A percentile compares a stretch with the other conserved stretches of the same genome.
Evolutionary conservation across 1,140 invertebrate species (phyloP).

Genomic region (Drosophila baimaii): DNA sequence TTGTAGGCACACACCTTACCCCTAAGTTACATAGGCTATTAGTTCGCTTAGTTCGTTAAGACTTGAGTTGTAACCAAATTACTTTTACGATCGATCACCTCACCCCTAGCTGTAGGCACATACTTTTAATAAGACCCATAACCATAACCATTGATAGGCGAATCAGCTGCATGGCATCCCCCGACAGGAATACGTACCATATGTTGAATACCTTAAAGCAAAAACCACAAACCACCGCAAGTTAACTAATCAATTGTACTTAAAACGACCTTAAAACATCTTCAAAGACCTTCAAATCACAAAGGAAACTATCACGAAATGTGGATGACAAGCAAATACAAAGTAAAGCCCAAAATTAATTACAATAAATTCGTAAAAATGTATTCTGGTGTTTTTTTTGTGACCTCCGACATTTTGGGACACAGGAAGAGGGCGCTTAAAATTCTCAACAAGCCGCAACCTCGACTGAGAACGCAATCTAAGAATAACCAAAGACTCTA

Average conservation of each 20-base stretch:
- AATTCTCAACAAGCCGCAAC: no score
- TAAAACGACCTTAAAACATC: slow-evolving; percentile 39
- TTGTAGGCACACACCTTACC: slow-evolving; percentile 18
- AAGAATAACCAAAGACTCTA: no score
- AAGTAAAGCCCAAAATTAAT: slow-evolving; percentile 36
- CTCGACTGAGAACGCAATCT: no score
- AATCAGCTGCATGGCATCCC: no score
- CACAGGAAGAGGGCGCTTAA: no score
- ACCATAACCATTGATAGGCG: slow-evolving; percentile 52
- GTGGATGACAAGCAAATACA: slow-evolving; percentile 30
- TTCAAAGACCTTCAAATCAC: slow-evolving; percentile 16
- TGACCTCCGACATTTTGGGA: no score
- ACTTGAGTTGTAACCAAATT: slow-evolving; percentile 34
- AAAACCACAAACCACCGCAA: slow-evolving; percentile 71
- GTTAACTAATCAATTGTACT: slow-evolving; percentile 72
- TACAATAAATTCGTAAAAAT: slow-evolving; percentile 35
- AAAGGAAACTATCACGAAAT: slow-evolving; percentile 34
- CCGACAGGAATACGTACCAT: slow-evolving; percentile 39
- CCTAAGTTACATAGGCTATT: slow-evolving; percentile 55
- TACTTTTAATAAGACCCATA: slow-evolving; percentile 57
- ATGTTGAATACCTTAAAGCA: slow-evolving; percentile 56
- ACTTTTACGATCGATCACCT: slow-evolving; percentile 44
- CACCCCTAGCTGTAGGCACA: slow-evolving; percentile 44
- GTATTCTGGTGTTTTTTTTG: no score
- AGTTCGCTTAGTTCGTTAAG: slow-evolving; percentile 49